A percentile compares a stretch with the other conserved stretches of the same genome.
phyloP scores from a whole-genome alignment of 2,113 vertebrate species.

The Campylomormyrus numenius region DNA sequence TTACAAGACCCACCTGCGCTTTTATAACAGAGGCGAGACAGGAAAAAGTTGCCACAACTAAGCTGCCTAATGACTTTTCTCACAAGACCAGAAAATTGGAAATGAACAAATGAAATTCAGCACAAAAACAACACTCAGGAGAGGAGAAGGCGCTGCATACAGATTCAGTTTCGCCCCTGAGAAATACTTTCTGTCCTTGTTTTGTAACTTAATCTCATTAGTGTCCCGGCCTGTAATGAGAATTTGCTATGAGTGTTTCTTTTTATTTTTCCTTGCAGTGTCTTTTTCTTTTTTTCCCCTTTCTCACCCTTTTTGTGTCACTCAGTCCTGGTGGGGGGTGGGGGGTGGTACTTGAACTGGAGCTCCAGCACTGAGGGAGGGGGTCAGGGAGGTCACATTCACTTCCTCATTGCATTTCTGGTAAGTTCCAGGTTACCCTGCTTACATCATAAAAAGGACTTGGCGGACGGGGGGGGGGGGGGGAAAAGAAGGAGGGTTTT shows the following conservation, averaged over 20 bases:
- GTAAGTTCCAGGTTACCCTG: not conserved
- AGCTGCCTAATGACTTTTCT: conserved; percentile 9
- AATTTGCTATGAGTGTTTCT: conserved; percentile 13
- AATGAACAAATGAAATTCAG: conserved; percentile 13
- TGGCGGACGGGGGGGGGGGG: not conserved
- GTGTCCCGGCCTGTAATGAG: not conserved
- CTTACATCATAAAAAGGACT: not conserved
- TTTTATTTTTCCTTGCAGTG: not conserved
- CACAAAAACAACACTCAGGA: not conserved
- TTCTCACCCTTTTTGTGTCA: not conserved
- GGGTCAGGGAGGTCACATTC: not conserved
- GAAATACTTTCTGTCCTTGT: conserved; percentile 9
- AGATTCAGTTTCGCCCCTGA: conserved; percentile 4
- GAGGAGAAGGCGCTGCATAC: not conserved
- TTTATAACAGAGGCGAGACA: not conserved
- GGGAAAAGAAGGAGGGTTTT: no score
- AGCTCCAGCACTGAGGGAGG: not conserved
- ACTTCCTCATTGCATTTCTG: not conserved
- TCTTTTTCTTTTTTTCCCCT: not conserved
- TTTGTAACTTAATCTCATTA: conserved; percentile 21
- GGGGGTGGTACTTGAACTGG: not conserved
- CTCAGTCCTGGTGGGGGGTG: not conserved
- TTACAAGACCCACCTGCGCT: not conserved
- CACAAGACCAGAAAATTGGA: not conserved
- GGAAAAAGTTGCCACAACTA: not conserved